These are phyloP conservation scores for Catocala nupta DNA, from an alignment of 2,888 invertebrate genomes.

Conservation along the genomic window DNA sequence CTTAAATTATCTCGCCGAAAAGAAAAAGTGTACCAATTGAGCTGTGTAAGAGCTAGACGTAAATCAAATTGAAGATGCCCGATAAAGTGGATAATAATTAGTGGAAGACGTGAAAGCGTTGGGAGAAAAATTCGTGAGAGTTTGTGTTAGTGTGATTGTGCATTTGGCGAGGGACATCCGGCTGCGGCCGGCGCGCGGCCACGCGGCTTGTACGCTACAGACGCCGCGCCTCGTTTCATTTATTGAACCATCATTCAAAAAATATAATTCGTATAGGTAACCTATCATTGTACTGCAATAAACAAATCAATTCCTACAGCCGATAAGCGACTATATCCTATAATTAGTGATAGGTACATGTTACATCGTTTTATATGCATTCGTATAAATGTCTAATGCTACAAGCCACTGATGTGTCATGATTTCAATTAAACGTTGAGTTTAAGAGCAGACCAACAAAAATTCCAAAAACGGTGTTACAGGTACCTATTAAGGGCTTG, in stretches of 20 bases:
- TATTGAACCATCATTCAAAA: not conserved
- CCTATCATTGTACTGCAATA: too few relatives aligned
- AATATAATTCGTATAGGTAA: too few relatives aligned
- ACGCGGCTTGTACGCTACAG: slow-evolving; percentile 2
- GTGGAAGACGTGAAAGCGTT: slow-evolving; percentile 86
- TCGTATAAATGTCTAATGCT: slow-evolving; percentile 12
- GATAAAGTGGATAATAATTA: slow-evolving; percentile 88
- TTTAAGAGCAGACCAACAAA: slow-evolving; percentile 44
- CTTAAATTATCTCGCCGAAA: slow-evolving; percentile 78
- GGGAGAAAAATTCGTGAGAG: slow-evolving; percentile 88
- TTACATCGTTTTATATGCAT: too few relatives aligned
- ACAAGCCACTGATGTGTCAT: slow-evolving; percentile 23
- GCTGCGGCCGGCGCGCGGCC: slow-evolving; percentile 58
- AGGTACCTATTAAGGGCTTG: slow-evolving; percentile 48
- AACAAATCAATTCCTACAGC: too few relatives aligned
- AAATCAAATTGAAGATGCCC: slow-evolving; percentile 87
- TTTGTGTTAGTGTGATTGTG: slow-evolving; percentile 85
- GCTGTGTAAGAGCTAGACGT: slow-evolving; percentile 83
- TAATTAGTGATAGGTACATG: too few relatives aligned
- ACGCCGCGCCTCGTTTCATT: not conserved
- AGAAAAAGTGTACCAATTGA: slow-evolving; percentile 86
- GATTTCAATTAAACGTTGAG: slow-evolving; percentile 32
- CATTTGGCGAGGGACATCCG: slow-evolving; percentile 83
- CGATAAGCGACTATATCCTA: too few relatives aligned
- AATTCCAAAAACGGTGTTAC: slow-evolving; percentile 53